Percentiles rank a stretch among this genome's conserved stretches.
Evolutionary conservation across 2,113 vertebrate species (phyloP).

Genomic region (Eudyptes chrysolophus): DNA sequence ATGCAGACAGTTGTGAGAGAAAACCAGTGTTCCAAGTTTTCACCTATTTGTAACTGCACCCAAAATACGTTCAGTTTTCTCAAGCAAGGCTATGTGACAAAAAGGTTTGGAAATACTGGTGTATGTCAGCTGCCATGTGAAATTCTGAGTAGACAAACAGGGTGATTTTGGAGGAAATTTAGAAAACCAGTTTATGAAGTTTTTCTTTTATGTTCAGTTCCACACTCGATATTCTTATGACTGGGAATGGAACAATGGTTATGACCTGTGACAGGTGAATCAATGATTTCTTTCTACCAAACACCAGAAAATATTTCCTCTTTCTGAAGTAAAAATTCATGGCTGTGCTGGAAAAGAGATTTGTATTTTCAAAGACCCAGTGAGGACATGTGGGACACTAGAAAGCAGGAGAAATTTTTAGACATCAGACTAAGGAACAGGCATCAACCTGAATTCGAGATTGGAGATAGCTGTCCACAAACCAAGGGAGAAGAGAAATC

Average conservation of each 20-base stretch:
- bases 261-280: constrained; percentile 11
- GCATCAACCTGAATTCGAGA: background rate
- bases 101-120: background rate
- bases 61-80: background rate
- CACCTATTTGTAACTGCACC: background rate
- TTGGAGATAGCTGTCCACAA: background rate
- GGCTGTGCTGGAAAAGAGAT: background rate
- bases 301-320: background rate
- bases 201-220: constrained; percentile 1
- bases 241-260: background rate
- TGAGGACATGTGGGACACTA: background rate
- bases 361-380: background rate
- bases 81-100: background rate
- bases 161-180: background rate
- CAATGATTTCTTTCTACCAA: constrained; percentile 9
- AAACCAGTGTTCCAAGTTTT: background rate
- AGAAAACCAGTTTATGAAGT: background rate
- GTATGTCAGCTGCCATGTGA: background rate
- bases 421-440: background rate
- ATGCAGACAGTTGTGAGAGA: background rate
- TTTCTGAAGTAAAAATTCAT: constrained; percentile 8
- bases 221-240: background rate
- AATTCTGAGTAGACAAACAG: background rate
- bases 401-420: background rate
- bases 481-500: background rate